These are phyloP conservation scores for Monopterus albus DNA, from an alignment of 2,113 vertebrate species.

Conservation along the genomic window DNA sequence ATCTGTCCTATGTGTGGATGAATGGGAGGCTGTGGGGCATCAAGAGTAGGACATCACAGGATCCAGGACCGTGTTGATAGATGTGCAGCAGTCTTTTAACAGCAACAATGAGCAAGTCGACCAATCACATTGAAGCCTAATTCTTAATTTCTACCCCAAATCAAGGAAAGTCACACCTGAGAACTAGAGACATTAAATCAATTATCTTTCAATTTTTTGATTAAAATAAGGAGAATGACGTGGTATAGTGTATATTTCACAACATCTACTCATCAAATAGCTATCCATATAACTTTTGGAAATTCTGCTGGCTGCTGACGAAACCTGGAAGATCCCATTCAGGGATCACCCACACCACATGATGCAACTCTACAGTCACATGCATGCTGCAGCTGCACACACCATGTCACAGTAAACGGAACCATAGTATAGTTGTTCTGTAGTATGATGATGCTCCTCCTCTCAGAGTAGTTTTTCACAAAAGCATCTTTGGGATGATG, in stretches of 20 bases:
- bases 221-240: background rate
- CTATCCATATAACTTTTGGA: background rate
- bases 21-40: constrained; percentile 19
- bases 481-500: no score
- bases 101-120: background rate
- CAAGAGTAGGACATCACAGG: background rate
- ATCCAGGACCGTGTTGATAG: background rate
- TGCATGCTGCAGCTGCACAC: no score
- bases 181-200: constrained; percentile 14
- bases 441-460: no score
- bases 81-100: background rate
- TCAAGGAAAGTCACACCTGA: no score
- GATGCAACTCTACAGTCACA: background rate
- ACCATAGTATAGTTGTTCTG: no score
- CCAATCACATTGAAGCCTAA: no score
- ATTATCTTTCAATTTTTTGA: no score
- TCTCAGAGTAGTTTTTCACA: no score
- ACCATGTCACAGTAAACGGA: background rate
- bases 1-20: constrained; percentile 31
- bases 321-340: background rate
- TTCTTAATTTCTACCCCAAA: no score
- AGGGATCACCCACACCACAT: background rate
- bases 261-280: background rate
- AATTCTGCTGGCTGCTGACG: background rate
- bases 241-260: background rate